These are phyloP conservation scores for Sitta europaea DNA, from an alignment of 2,113 vertebrate species.

Conservation along the genomic window DNA sequence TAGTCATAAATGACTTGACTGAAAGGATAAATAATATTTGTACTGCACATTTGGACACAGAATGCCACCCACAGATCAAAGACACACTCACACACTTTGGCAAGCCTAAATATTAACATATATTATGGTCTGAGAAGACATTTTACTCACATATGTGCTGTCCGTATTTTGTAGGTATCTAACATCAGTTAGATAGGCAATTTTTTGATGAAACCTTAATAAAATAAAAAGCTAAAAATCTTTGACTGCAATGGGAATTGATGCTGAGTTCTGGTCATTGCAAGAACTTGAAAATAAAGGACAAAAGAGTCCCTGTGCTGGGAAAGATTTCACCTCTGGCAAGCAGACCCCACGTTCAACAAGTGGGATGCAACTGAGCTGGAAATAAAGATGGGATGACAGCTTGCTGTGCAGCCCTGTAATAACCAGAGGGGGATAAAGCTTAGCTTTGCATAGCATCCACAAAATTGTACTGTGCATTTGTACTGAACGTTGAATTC, in stretches of 20 bases:
- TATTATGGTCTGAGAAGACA: not conserved
- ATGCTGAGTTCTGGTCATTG: not conserved
- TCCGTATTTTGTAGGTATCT: not conserved
- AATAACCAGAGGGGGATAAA: not conserved
- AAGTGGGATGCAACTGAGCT: not conserved
- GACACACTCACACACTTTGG: not conserved
- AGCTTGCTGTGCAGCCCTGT: not conserved
- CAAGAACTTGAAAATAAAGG: not conserved
- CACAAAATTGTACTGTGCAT: not conserved
- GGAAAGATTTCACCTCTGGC: not conserved
- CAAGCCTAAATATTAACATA: not conserved
- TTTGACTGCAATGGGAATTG: not conserved
- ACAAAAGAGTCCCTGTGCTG: not conserved
- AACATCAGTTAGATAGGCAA: not conserved
- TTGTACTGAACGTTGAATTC: not conserved
- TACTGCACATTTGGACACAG: not conserved
- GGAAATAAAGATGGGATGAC: not conserved
- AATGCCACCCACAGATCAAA: slow-evolving; percentile 55
- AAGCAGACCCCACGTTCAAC: not conserved
- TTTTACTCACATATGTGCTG: not conserved
- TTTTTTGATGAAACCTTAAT: not conserved
- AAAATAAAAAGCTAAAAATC: not conserved
- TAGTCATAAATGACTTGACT: slow-evolving; percentile 25
- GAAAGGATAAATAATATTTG: slow-evolving; percentile 33
- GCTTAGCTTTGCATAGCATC: not conserved